Evolutionary conservation across 2,888 invertebrate genomes (phyloP), one percentile per base, ranked within the genome.

Genomic region (Nephrotoma appendiculata): DNA sequence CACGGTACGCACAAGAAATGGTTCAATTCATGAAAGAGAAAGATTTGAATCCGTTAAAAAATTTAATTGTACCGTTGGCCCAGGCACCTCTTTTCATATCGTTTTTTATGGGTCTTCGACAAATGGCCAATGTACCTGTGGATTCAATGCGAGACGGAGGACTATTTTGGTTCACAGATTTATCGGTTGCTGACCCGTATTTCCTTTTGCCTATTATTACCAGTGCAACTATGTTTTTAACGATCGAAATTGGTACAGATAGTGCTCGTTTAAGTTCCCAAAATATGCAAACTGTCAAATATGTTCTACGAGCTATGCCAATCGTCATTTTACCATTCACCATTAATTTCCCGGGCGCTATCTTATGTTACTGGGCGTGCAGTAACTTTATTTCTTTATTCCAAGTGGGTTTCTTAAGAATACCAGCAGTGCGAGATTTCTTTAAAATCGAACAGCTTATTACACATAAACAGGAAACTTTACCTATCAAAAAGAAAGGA

Each of bases 11-110:
- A 1, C 94, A 95, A 89, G 97, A 98, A 91, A 92, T 98, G 93
- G 93, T 95, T 93, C 41, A 92, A 0, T 97, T 96, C 89, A 96
- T 98, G 96, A 96, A 95, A 89, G 94, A 96, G 87, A 96, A 96
- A 89, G 93, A 95, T 0, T 90, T 98, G 31, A 97, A 95, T 92
- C 96, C 97, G 0, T 90, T 97, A 1, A 97, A 96, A 90, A 95
- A 95, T 91, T 92, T 97, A 92, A 88, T 96, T 85, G 95, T 96
- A 0, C 96, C 96, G 0, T 88, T 97, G 83, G 94, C 95, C 0
- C 97, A 97, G 92, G 96, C 96, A 86, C 98, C 98, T 0, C 92
- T 99, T 15, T 99, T 99, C 90, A 92, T 99, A 88, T 98, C 98
- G 0, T 96, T 98, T 90, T 99, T 98, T 90, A 93, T 97, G 92